Evolutionary conservation across 2,888 invertebrate genomes (phyloP).

Genomic region (Scaptomyza tumidula): DNA sequence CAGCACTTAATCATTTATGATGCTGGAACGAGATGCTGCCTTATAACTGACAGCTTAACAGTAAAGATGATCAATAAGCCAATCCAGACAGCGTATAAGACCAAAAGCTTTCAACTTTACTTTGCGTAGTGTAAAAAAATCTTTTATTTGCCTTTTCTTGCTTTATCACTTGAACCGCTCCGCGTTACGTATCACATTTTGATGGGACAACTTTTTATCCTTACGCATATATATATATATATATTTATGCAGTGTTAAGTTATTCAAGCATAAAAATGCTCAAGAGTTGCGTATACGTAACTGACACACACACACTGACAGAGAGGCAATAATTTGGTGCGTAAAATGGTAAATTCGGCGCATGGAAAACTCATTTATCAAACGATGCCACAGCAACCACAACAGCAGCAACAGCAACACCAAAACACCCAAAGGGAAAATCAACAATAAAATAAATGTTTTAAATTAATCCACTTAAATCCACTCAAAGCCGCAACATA

Average conservation of each 20-base stretch:
- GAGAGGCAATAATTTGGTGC: constrained; percentile 44
- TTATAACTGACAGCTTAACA: constrained; percentile 65
- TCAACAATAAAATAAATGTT: constrained; percentile 56
- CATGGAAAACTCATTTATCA: constrained; percentile 79
- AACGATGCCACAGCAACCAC: constrained; percentile 57
- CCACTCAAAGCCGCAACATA: constrained; percentile 56
- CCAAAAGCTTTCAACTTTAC: constrained; percentile 1
- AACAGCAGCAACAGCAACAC: constrained; percentile 9
- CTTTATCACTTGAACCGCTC: constrained; percentile 43
- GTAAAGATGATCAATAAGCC: constrained; percentile 73
- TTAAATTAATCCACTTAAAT: constrained; percentile 79
- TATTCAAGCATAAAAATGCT: constrained; percentile 64
- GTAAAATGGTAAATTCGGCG: constrained; percentile 56
- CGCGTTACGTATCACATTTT: constrained; percentile 39
- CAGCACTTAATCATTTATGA: constrained; percentile 36
- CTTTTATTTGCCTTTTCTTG: constrained; percentile 8
- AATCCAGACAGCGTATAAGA: constrained; percentile 56
- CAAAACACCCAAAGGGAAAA: constrained; percentile 26
- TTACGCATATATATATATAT: background rate
- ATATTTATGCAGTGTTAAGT: constrained; percentile 43
- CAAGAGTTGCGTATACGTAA: constrained; percentile 7
- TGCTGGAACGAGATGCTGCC: constrained; percentile 22
- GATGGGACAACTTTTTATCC: constrained; percentile 38
- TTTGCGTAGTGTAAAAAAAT: constrained; percentile 18
- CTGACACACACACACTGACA: constrained; percentile 8